These are phyloP conservation scores for Poecilia gillii DNA, from an alignment of 2,797 vertebrate genomes.

Conservation along the genomic window DNA sequence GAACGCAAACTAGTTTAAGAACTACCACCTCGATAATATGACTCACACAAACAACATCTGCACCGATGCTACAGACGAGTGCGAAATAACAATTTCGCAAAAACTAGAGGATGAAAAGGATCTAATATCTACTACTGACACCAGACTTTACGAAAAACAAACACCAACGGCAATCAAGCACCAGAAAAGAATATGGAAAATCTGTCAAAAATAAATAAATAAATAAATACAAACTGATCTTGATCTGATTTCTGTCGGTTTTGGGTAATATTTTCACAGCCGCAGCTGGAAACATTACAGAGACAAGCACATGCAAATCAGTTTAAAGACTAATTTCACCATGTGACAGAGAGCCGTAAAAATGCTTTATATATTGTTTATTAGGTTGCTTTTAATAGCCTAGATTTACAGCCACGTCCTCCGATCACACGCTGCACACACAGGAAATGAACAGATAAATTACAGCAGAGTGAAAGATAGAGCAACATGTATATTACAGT, in stretches of 20 bases:
- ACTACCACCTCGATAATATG: conserved; percentile 3
- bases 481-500: conserved; percentile 15
- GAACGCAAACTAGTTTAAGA: not conserved
- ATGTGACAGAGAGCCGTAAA: conserved; percentile 24
- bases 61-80: conserved; percentile 10
- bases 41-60: conserved; percentile 3
- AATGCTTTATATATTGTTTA: conserved; percentile 17
- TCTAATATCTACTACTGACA: conserved; percentile 33
- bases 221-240: too few species aligned
- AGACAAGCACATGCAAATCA: conserved; percentile 21
- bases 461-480: conserved; percentile 27
- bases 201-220: too few species aligned
- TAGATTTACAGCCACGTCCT: conserved; percentile 12
- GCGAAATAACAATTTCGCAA: conserved; percentile 9
- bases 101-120: conserved; percentile 10
- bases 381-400: conserved; percentile 4
- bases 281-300: not conserved
- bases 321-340: conserved; percentile 13
- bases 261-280: not conserved
- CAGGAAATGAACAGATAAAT: conserved; percentile 11
- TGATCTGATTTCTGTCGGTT: not conserved
- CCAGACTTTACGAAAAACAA: conserved; percentile 3
- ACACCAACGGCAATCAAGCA: not conserved
- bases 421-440: not conserved
- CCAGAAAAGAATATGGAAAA: not conserved